Conservation (phyloP, 2,888 invertebrate genomes). For the Rhimphoctona megacephalus region DNA sequence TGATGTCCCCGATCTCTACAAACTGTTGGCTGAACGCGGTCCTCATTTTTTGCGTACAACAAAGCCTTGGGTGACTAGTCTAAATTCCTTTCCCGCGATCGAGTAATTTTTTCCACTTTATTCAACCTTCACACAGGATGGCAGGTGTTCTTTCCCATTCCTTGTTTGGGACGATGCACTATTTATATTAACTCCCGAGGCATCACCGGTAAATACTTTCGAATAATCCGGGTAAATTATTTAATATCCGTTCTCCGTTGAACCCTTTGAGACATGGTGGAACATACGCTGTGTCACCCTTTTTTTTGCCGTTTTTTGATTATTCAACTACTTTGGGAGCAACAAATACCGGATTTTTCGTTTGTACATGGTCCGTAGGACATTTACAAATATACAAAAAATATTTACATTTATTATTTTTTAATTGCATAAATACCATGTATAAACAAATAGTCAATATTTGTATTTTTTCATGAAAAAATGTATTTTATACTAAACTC, state of each 20-base stretch:
- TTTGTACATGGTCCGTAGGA: no score
- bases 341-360: no score
- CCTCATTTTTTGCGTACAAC: neutral
- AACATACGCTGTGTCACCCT: no score
- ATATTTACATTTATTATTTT: no score
- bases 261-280: no score
- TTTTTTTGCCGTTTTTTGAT: no score
- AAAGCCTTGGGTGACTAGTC: neutral
- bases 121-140: neutral
- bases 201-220: neutral
- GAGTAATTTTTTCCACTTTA: neutral
- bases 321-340: no score
- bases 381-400: no score
- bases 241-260: neutral
- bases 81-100: neutral
- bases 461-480: no score
- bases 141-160: neutral
- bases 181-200: neutral
- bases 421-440: no score
- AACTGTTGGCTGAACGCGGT: conserved; percentile 5
- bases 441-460: no score
- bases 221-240: neutral
- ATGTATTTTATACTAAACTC: no score
- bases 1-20: conserved; percentile 8
- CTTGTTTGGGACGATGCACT: neutral